These are phyloP conservation scores for Bungarus multicinctus DNA, from an alignment of 2,113 vertebrate genomes.

Conservation along the genomic window DNA sequence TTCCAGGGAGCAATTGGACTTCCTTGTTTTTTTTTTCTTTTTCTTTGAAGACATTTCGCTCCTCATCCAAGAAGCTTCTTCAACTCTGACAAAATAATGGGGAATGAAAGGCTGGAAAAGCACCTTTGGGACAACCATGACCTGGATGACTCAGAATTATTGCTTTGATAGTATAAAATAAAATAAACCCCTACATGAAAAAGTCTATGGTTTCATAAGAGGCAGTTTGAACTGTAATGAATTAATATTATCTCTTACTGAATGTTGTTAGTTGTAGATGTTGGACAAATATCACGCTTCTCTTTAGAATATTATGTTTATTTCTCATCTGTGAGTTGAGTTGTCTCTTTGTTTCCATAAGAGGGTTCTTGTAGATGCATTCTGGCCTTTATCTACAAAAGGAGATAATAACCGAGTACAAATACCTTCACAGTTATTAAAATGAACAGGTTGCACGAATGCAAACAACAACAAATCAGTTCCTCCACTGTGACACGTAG, in stretches of 20 bases:
- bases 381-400: background rate
- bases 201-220: background rate
- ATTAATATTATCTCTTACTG: background rate
- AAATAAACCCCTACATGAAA: background rate
- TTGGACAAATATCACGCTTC: background rate
- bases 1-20: too few relatives aligned
- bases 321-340: background rate
- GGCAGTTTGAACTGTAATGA: background rate
- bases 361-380: background rate
- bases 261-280: background rate
- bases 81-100: too few relatives aligned
- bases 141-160: too few relatives aligned
- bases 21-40: too few relatives aligned
- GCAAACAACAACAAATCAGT: slow-evolving; percentile 45
- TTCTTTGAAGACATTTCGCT: too few relatives aligned
- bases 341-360: background rate
- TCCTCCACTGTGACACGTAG: background rate
- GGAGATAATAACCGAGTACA: background rate
- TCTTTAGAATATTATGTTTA: background rate
- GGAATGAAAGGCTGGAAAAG: too few relatives aligned
- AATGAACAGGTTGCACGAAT: slow-evolving; percentile 36
- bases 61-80: too few relatives aligned
- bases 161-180: background rate
- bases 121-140: too few relatives aligned
- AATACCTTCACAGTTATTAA: background rate